A percentile compares a stretch with the other conserved stretches of the same genome.
Conservation (phyloP, 2,113 vertebrate genomes). For the Panthera leo region DNA sequence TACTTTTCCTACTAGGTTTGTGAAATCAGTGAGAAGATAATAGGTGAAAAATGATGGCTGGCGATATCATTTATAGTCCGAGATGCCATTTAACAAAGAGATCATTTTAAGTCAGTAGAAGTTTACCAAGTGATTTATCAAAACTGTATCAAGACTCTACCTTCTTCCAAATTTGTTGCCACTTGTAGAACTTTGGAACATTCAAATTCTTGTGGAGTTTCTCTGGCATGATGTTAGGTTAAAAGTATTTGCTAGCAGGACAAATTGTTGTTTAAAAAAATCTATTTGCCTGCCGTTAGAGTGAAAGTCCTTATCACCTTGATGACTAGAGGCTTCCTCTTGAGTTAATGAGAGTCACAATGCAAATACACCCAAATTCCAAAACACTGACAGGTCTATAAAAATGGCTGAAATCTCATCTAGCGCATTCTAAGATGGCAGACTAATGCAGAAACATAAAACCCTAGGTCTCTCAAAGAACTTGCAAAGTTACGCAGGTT, state of each 20-base stretch:
- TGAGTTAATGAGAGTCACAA: neutral
- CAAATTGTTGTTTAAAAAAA: neutral
- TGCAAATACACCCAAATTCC: neutral
- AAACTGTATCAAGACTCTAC: neutral
- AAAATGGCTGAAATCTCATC: neutral
- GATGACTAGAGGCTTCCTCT: neutral
- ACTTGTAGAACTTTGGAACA: neutral
- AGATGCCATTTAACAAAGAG: neutral
- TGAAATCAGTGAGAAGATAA: constrained; percentile 24
- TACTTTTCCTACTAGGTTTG: neutral
- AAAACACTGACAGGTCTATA: neutral
- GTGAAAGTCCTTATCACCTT: neutral
- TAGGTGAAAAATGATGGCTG: constrained; percentile 4
- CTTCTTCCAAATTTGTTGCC: neutral
- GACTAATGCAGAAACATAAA: neutral
- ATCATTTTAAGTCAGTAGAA: neutral
- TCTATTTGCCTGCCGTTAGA: neutral
- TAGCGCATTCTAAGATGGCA: neutral
- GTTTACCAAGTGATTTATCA: neutral
- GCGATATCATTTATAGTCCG: neutral
- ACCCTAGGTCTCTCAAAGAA: neutral
- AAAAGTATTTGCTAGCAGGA: neutral
- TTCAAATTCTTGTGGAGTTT: neutral
- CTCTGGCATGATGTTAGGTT: neutral
- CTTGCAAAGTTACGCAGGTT: neutral